These are phyloP conservation scores for Lordiphosa stackelbergi DNA, from an alignment of 1,140 invertebrate genomes.

Conservation along the genomic window DNA sequence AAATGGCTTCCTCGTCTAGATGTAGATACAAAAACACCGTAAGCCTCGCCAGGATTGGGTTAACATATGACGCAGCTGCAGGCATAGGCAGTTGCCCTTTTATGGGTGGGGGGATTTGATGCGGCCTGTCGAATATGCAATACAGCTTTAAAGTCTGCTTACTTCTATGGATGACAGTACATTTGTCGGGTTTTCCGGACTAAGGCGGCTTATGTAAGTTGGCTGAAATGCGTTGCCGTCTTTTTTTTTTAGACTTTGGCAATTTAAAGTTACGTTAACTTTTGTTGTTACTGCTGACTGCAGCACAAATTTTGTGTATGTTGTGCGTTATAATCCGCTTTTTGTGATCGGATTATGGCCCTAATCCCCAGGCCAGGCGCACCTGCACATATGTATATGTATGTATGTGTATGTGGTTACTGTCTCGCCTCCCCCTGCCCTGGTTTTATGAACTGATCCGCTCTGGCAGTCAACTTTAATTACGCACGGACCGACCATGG, in stretches of 20 bases:
- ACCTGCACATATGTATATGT: slow-evolving; percentile 16
- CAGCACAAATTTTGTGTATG: slow-evolving; percentile 35
- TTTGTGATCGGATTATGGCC: slow-evolving; percentile 74
- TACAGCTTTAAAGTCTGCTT: slow-evolving; percentile 33
- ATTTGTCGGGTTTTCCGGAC: slow-evolving; percentile 34
- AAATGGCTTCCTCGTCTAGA: slow-evolving; percentile 51
- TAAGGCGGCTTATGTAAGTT: slow-evolving; percentile 53
- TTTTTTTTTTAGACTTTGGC: slow-evolving; percentile 7
- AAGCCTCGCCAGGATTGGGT: slow-evolving; percentile 43
- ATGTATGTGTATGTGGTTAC: slow-evolving; percentile 1
- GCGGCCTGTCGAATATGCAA: slow-evolving; percentile 24
- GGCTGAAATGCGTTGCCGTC: neutral
- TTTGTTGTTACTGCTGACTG: slow-evolving; percentile 15
- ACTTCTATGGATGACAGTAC: slow-evolving; percentile 11
- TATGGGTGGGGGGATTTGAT: slow-evolving; percentile 3
- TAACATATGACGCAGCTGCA: slow-evolving; percentile 46
- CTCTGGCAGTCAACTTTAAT: slow-evolving; percentile 63
- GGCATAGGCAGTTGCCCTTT: slow-evolving; percentile 13
- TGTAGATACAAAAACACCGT: slow-evolving; percentile 59
- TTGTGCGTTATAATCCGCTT: slow-evolving; percentile 69
- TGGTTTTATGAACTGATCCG: slow-evolving; percentile 50
- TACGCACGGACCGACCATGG: slow-evolving; percentile 53
- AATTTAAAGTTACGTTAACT: slow-evolving; percentile 62
- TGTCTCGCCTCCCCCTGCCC: slow-evolving; percentile 1
- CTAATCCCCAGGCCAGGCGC: slow-evolving; percentile 43